Conservation (phyloP, 2,888 invertebrate genomes). For the Polyommatus iphigenia region DNA sequence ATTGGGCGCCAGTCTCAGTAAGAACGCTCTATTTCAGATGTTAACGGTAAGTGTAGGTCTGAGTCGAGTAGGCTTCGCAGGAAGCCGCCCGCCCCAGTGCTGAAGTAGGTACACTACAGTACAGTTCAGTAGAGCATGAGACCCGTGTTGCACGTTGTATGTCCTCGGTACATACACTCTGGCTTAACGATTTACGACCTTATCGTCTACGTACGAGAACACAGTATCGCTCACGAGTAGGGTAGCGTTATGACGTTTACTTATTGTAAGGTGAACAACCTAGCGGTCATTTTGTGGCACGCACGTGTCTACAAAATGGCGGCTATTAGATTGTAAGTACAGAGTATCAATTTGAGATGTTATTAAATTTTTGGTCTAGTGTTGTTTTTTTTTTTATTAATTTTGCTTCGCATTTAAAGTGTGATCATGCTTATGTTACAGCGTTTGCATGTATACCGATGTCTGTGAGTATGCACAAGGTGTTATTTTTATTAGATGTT, state of each 20-base stretch:
- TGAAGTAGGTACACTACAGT: conserved; percentile 45
- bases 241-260: conserved; percentile 50
- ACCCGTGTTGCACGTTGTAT: conserved; percentile 49
- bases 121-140: conserved; percentile 46
- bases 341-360: conserved; percentile 64
- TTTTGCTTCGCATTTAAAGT: conserved; percentile 78
- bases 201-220: conserved; percentile 38
- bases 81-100: conserved; percentile 37
- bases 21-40: conserved; percentile 78
- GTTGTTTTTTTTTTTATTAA: conserved; percentile 61
- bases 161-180: conserved; percentile 48
- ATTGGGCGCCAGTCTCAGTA: conserved; percentile 67
- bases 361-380: conserved; percentile 64
- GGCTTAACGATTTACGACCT: conserved; percentile 39
- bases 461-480: conserved; percentile 78
- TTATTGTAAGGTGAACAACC: conserved; percentile 50
- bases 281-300: conserved; percentile 66
- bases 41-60: conserved; percentile 79
- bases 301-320: conserved; percentile 61
- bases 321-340: conserved; percentile 71
- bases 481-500: conserved; percentile 64
- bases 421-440: conserved; percentile 77
- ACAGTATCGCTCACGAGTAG: conserved; percentile 39
- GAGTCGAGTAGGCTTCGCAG: conserved; percentile 56
- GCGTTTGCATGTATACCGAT: conserved; percentile 76